Evolutionary conservation across 2,113 vertebrate species (phyloP).

Genomic region (Ophiodon elongatus): DNA sequence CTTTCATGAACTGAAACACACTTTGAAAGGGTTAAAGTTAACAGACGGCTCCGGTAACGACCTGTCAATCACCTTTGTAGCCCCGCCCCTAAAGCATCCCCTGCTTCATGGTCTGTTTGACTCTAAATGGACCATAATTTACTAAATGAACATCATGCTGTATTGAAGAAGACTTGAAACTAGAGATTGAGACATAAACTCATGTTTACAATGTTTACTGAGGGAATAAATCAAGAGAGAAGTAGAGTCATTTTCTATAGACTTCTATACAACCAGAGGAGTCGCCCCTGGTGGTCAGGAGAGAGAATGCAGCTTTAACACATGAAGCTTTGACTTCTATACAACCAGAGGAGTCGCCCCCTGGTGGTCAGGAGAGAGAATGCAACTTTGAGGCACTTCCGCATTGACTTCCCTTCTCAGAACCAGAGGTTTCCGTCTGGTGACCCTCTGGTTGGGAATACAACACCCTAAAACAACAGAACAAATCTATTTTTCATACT

Average conservation of each 20-base stretch:
- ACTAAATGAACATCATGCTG: not conserved
- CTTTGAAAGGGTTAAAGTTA: too few relatives aligned
- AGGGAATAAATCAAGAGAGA: not conserved
- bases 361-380: too few relatives aligned
- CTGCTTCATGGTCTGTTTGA: too few relatives aligned
- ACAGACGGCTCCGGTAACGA: not conserved
- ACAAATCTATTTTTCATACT: not conserved
- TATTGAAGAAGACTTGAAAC: not conserved
- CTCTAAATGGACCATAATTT: not conserved
- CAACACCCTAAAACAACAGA: not conserved
- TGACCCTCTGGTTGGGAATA: too few relatives aligned
- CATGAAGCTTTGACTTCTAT: too few relatives aligned
- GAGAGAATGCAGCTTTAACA: too few relatives aligned
- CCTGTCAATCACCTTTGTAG: not conserved
- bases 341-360: too few relatives aligned
- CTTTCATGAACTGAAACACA: not conserved
- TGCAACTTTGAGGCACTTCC: too few relatives aligned
- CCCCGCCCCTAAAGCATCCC: not conserved
- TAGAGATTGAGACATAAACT: not conserved
- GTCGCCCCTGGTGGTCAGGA: too few relatives aligned
- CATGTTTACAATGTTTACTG: constrained; percentile 2
- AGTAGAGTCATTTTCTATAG: not conserved
- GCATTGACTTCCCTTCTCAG: too few relatives aligned
- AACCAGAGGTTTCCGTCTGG: too few relatives aligned
- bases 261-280: too few relatives aligned